Evolutionary conservation across 2,797 vertebrate species (phyloP).

Genomic region (Cottoperca gobio): DNA sequence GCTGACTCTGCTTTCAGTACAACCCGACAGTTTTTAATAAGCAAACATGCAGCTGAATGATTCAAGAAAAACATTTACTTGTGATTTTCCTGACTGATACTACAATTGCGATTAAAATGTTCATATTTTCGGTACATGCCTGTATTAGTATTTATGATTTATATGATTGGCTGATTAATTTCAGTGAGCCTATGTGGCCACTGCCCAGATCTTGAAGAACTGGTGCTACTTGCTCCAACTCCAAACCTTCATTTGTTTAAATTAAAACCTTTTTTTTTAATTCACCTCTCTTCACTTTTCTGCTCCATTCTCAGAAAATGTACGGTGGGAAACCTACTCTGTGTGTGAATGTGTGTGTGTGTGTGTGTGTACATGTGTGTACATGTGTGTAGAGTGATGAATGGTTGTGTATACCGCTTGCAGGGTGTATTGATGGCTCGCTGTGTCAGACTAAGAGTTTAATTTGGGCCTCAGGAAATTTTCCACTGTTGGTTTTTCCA

Average conservation of each 20-base stretch:
- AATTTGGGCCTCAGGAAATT: conserved; percentile 81
- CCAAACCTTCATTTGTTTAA: too few relatives aligned
- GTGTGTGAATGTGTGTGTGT: not conserved
- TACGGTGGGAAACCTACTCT: not conserved
- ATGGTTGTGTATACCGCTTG: conserved; percentile 62
- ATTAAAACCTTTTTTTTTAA: not conserved
- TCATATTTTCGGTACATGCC: too few relatives aligned
- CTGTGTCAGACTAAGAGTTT: conserved; percentile 75
- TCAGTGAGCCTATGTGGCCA: too few relatives aligned
- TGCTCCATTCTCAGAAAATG: not conserved
- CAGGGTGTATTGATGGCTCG: conserved; percentile 68
- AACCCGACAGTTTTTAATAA: not conserved
- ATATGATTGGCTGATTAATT: too few relatives aligned
- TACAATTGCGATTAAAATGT: too few relatives aligned
- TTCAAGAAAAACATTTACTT: too few relatives aligned
- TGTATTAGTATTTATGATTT: too few relatives aligned
- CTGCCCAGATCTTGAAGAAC: too few relatives aligned
- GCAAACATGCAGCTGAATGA: too few relatives aligned
- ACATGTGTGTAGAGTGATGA: conserved; percentile 47
- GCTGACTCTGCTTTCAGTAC: not conserved
- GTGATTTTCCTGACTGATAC: too few relatives aligned
- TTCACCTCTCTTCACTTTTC: not conserved
- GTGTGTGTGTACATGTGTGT: not conserved
- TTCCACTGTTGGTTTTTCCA: conserved; percentile 89
- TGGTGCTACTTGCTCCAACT: too few relatives aligned